Evolutionary conservation across 2,888 invertebrate genomes (phyloP).

Genomic region (Caenorhabditis sp.): DNA sequence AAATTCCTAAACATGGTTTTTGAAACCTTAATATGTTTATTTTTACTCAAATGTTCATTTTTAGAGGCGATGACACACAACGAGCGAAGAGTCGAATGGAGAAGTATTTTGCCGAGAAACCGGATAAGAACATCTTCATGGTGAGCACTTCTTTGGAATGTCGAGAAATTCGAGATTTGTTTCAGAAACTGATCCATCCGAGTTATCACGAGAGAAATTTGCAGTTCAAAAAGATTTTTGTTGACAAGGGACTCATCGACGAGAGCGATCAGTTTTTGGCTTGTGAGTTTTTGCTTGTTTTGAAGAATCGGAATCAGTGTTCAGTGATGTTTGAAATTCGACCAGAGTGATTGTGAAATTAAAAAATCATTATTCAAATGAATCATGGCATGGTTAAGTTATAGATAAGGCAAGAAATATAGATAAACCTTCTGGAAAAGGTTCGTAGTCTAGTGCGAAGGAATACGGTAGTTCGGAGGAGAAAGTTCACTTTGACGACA

Average conservation of each 20-base stretch:
- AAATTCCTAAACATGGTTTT: constrained; percentile 1
- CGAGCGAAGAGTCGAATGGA: constrained; percentile 59
- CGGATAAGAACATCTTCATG: constrained; percentile 71
- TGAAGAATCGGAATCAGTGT: not conserved
- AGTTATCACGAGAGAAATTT: constrained; percentile 72
- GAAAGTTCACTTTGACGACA: not conserved
- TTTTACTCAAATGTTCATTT: not conserved
- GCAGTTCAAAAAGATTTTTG: constrained; percentile 72
- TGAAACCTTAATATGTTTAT: constrained; percentile 3
- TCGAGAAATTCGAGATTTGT: not conserved
- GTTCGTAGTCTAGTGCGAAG: not conserved
- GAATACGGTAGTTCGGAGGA: not conserved
- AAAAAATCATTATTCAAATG: not conserved
- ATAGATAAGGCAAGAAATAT: not conserved
- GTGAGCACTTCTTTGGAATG: no score
- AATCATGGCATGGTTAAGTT: not conserved
- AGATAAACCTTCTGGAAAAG: not conserved
- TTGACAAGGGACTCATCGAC: constrained; percentile 63
- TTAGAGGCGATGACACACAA: constrained; percentile 46
- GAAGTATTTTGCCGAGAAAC: constrained; percentile 68
- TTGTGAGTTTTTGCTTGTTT: constrained; percentile 61
- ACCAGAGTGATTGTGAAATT: not conserved
- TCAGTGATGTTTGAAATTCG: constrained; percentile 4
- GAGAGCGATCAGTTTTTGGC: constrained; percentile 71
- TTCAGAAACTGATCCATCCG: constrained; percentile 69